Percentiles rank a stretch among this genome's conserved stretches.
Evolutionary conservation across 2,797 vertebrate species (phyloP).

Genomic region (Halcyon smyrnensis): DNA sequence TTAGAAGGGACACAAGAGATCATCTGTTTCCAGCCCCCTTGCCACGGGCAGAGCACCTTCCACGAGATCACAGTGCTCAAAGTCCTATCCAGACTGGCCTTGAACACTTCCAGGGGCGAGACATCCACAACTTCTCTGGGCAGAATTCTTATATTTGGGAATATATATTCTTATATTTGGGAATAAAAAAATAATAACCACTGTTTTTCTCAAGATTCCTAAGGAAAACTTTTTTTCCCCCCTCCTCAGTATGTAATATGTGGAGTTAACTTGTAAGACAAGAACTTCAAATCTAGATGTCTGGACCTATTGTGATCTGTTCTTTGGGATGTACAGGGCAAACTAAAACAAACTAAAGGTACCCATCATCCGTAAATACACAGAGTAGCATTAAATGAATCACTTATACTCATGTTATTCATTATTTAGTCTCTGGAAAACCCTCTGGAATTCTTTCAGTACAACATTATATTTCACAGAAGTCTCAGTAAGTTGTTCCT

Average conservation of each 20-base stretch:
- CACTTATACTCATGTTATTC: neutral
- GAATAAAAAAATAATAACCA: slow-evolving; percentile 19
- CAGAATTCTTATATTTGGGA: neutral
- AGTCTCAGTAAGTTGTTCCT: neutral
- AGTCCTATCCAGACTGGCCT: neutral
- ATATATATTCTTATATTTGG: neutral
- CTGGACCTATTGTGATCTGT: neutral
- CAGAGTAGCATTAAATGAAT: neutral
- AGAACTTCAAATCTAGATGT: neutral
- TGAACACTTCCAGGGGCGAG: neutral
- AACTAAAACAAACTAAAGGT: neutral
- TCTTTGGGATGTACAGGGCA: neutral
- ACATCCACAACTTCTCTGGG: neutral
- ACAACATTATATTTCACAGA: neutral
- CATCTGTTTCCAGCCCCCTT: neutral
- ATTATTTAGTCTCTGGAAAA: neutral
- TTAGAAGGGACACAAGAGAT: neutral
- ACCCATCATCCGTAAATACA: neutral
- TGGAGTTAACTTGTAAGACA: neutral
- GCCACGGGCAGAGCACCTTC: neutral
- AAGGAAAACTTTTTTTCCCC: neutral
- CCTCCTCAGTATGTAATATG: neutral
- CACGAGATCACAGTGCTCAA: neutral
- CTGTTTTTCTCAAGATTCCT: neutral
- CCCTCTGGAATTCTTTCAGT: neutral